Evolutionary conservation across 2,113 vertebrate species (phyloP), one percentile per base, ranked within the genome.

Genomic region (Lophochroa leadbeateri): DNA sequence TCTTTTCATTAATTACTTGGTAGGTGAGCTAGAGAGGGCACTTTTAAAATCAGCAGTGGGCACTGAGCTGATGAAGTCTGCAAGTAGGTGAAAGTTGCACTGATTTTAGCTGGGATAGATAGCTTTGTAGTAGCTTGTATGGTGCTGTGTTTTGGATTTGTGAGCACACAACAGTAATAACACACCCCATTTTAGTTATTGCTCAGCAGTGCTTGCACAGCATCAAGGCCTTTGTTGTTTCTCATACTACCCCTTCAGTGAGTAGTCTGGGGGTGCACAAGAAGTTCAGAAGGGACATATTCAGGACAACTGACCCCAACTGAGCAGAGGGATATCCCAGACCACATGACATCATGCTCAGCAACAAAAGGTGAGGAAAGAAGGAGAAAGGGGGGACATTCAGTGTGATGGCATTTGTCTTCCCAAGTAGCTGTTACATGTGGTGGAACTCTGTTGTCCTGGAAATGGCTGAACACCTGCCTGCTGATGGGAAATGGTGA

Each of bases 221-320:
- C 4, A 4, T 64, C 35, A 68, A 64, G 41, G 31, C 4, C 17
- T 82, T 50, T 88, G 78, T 6, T 86, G 41, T 14, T 86, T 85
- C 50, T 75, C 17, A 29, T 2, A 1, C 10, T 20, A 33, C 10
- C 6, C 25, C 9, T 17, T 11, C 1, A 75, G 13, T 0, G 2
- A 87, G 9, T 1, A 10, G 15, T 11, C 23, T 74, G n/a, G 23
- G 10, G 15, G 10, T 71, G 11, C 16, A 70, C 39, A 33, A 55
- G 71, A 43, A 35, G 25, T 0, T 92, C 44, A 33, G 33, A 87
- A 24, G 39, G 29, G 60, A 43, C 35, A 63, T 20, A 78, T 27
- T 3, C 0, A 0, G 37, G 61, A 79, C 41, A 75, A 65, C 60
- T 71, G 55, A 65, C 3, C 17, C 23, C 23, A 52, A 3, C 19